These are phyloP conservation scores for Pithys albifrons DNA, from an alignment of 2,113 vertebrate genomes.

Conservation along the genomic window DNA sequence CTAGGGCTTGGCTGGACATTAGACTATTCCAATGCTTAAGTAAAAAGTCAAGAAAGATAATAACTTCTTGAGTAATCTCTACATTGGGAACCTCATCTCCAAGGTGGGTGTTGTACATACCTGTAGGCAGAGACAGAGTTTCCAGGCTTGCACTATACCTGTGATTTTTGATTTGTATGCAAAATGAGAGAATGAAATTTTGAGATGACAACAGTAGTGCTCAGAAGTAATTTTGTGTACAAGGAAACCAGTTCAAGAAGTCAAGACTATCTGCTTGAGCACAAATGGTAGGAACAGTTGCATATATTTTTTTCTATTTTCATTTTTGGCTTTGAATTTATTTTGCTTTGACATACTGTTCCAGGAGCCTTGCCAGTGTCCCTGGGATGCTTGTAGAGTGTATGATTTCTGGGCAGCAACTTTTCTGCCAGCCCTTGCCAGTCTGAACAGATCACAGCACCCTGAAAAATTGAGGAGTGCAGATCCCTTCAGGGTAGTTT, in stretches of 20 bases:
- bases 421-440: background rate
- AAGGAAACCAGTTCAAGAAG: background rate
- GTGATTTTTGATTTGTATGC: background rate
- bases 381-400: background rate
- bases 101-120: background rate
- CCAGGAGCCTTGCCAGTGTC: background rate
- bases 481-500: background rate
- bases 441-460: too few relatives aligned
- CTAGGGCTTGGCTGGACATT: background rate
- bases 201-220: background rate
- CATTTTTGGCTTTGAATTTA: background rate
- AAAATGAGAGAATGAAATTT: background rate
- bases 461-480: fast-evolving
- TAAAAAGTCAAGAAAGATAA: background rate
- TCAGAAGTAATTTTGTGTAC: background rate
- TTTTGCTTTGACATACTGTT: background rate
- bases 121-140: background rate
- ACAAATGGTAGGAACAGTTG: background rate
- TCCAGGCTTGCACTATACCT: background rate
- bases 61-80: background rate
- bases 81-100: background rate
- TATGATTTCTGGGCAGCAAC: background rate
- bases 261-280: background rate
- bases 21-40: background rate
- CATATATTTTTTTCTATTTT: background rate